Evolutionary conservation across 2,113 vertebrate species (phyloP), one percentile per base, ranked within the genome.

Genomic region (Lipotes vexillifer): DNA sequence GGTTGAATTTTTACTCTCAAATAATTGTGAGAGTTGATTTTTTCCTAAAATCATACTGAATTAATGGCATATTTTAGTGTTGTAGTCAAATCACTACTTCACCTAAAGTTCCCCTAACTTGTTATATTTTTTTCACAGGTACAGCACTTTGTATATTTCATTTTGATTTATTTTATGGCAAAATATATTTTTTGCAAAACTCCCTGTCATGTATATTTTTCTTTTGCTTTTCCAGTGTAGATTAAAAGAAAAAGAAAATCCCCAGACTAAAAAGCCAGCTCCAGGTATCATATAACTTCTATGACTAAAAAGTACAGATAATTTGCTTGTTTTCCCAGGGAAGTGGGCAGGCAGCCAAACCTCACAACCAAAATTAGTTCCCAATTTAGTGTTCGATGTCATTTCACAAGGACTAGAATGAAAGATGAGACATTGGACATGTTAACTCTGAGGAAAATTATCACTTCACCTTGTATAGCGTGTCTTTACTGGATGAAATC

Each of bases 371-470:
- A 97, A 98, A 98, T 98, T 97, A 97, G 97, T 97, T 77, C 94
- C 87, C 94, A 97, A 85, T 97, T 98, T 97, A 98, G 96, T 97
- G 91, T 96, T 97, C 0, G 82, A 96, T 98, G 96, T 97, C 98
- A 97, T 97, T 97, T 97, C 95, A 94, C 96, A 97, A 97, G 96
- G 97, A 93, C 96, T 94, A 44, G 96, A 96, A 97, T 98, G 96
- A 98, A 97, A 98, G 98, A 98, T 98, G 96, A 97, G 95, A 96
- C 93, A 80, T n/a, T 85, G 93, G 74, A 84, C 94, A 94, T 96
- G 97, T 97, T 97, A 98, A 96, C 96, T 92, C 96, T 63, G 89
- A 97, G 96, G 97, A 98, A 98, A 98, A 98, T 97, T 75, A 98
- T 97, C 97, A 96, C 92, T 97, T 97, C 97, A 98, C 97, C 96